Evolutionary conservation across 2,888 invertebrate genomes (phyloP).

Genomic region (Agrypnus murinus): DNA sequence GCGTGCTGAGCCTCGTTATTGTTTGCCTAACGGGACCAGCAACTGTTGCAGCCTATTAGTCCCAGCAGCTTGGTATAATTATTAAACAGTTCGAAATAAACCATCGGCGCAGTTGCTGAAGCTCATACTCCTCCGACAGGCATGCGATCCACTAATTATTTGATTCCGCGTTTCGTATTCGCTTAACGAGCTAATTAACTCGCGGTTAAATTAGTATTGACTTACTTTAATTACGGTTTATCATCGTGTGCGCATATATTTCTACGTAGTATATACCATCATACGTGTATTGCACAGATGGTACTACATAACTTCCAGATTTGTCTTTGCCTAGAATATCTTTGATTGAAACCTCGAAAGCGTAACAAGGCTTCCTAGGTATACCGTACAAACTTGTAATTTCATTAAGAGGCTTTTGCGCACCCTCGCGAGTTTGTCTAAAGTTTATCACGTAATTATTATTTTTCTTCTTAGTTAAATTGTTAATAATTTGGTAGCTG

Average conservation of each 20-base stretch:
- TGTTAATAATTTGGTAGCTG: no score
- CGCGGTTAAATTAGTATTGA: constrained; percentile 59
- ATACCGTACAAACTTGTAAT: constrained; percentile 2
- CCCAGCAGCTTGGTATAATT: constrained; percentile 48
- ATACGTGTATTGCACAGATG: constrained; percentile 3
- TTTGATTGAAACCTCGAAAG: constrained; percentile 19
- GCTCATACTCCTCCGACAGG: constrained; percentile 39
- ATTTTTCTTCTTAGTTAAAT: no score
- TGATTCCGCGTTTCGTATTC: constrained; percentile 60
- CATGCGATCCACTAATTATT: constrained; percentile 57
- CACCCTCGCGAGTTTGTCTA: background rate
- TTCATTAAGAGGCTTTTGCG: constrained; percentile 10
- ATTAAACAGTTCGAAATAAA: constrained; percentile 53
- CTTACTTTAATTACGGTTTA: constrained; percentile 57
- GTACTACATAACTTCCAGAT: constrained; percentile 15
- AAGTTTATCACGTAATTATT: constrained; percentile 2
- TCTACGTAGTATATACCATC: constrained; percentile 21
- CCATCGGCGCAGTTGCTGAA: constrained; percentile 43
- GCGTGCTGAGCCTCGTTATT: constrained; percentile 46
- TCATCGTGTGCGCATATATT: constrained; percentile 34
- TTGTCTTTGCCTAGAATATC: background rate
- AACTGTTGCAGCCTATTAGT: constrained; percentile 53
- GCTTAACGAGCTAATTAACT: constrained; percentile 62
- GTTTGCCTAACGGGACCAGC: constrained; percentile 47
- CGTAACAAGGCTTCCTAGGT: constrained; percentile 3